Conservation (phyloP, 2,888 invertebrate genomes). For the Amiota mariae region DNA sequence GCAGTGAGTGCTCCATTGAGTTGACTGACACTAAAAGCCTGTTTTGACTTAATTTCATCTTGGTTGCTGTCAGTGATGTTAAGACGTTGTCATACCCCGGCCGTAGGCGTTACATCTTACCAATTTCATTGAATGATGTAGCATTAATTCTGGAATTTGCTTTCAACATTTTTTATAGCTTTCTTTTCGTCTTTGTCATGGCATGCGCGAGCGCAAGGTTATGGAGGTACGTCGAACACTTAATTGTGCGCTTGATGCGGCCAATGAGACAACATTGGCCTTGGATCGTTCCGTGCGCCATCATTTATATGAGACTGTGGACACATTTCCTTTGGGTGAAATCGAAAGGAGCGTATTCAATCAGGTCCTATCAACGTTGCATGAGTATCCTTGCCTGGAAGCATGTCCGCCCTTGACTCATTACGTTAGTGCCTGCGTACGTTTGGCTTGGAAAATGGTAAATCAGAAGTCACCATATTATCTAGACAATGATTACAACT, state of each 20-base stretch:
- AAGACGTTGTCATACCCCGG: slow-evolving; percentile 10
- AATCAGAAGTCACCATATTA: slow-evolving; percentile 82
- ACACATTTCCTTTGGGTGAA: slow-evolving; percentile 81
- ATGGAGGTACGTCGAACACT: slow-evolving; percentile 82
- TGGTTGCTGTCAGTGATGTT: slow-evolving; percentile 1
- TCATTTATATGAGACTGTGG: slow-evolving; percentile 81
- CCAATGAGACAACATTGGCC: slow-evolving; percentile 73
- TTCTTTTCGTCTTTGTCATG: slow-evolving; percentile 82
- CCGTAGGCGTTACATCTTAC: slow-evolving; percentile 37
- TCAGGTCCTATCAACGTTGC: slow-evolving; percentile 89
- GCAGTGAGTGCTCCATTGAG: slow-evolving; percentile 40
- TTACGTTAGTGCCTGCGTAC: slow-evolving; percentile 87
- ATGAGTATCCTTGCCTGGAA: slow-evolving; percentile 93
- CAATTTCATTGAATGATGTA: slow-evolving; percentile 46
- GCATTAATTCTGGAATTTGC: slow-evolving; percentile 42
- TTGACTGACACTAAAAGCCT: slow-evolving; percentile 56
- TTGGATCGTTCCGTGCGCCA: slow-evolving; percentile 78
- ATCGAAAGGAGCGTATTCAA: slow-evolving; percentile 80
- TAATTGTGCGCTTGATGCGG: slow-evolving; percentile 72
- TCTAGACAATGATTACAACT: slow-evolving; percentile 81
- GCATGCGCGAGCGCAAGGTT: slow-evolving; percentile 82
- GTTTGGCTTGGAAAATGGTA: slow-evolving; percentile 89
- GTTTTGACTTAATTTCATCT: slow-evolving; percentile 36
- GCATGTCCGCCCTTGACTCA: slow-evolving; percentile 84
- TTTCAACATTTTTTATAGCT: slow-evolving; percentile 75